These are phyloP conservation scores for Montipora efflorescens DNA, from an alignment of 64 coral and sea anemone species.

Conservation along the genomic window DNA sequence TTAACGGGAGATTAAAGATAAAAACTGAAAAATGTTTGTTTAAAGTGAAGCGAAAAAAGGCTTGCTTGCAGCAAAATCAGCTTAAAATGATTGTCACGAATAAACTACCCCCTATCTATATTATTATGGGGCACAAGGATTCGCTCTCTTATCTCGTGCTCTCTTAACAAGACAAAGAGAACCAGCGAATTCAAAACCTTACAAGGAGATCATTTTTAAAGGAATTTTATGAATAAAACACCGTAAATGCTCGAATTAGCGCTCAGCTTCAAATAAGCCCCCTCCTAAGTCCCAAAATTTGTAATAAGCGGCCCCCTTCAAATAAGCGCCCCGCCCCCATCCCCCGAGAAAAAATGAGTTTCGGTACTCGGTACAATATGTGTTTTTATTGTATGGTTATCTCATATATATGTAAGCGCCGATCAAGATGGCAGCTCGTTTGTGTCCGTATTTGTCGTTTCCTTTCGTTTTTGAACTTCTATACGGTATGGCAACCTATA, in stretches of 20 bases:
- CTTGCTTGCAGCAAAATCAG: background rate
- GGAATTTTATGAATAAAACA: background rate
- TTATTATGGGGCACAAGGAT: background rate
- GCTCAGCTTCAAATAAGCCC: no score
- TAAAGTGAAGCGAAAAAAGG: background rate
- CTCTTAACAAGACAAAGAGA: background rate
- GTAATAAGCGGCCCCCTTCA: no score
- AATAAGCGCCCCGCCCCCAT: background rate
- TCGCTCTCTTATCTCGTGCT: background rate
- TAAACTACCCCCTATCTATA: background rate
- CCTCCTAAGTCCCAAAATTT: no score
- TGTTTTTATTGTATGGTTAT: no score
- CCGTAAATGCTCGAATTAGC: no score
- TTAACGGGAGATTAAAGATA: no score
- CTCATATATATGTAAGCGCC: background rate
- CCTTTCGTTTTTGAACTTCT: background rate
- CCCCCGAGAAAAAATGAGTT: slow-evolving; percentile 22
- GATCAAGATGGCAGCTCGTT: slow-evolving; percentile 15
- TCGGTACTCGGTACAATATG: slow-evolving; percentile 31
- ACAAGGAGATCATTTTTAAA: background rate
- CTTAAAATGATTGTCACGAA: background rate
- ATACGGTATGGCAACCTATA: background rate
- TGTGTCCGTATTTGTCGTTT: slow-evolving; percentile 15
- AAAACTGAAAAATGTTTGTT: background rate
- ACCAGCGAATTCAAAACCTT: background rate